Percentiles rank a stretch among this genome's conserved stretches.
Evolutionary conservation across 2,888 invertebrate species (phyloP).

Genomic region (Sphecodes monilicornis): DNA sequence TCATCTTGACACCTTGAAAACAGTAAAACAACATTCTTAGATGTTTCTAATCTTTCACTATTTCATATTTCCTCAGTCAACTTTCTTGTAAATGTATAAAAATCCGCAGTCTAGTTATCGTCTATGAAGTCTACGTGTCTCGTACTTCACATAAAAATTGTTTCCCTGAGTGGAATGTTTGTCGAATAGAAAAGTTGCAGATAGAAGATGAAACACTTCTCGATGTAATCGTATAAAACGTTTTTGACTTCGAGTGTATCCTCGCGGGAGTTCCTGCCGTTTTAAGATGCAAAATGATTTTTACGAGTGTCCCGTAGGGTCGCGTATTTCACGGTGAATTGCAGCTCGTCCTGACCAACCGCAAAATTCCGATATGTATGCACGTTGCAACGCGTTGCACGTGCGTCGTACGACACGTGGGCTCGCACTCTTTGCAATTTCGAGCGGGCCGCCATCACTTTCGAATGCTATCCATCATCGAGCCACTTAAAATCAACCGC

Average conservation of each 20-base stretch:
- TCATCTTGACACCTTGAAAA: too few species aligned
- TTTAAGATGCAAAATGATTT: slow-evolving; percentile 2
- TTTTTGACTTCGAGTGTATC: background rate
- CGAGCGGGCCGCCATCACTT: slow-evolving; percentile 17
- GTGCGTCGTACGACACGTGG: slow-evolving; percentile 42
- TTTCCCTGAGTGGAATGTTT: too few species aligned
- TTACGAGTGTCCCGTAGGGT: slow-evolving; percentile 31
- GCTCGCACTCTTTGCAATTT: background rate
- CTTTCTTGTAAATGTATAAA: too few species aligned
- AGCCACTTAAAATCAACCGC: background rate
- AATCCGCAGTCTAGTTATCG: too few species aligned
- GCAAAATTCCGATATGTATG: slow-evolving; percentile 44
- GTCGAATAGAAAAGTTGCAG: background rate
- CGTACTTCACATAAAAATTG: too few species aligned
- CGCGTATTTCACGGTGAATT: slow-evolving; percentile 59
- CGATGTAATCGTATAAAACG: background rate
- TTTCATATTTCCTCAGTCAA: too few species aligned
- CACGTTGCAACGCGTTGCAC: background rate
- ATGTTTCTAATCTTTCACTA: too few species aligned
- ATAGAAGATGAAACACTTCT: background rate
- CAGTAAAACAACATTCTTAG: too few species aligned
- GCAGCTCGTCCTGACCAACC: slow-evolving; percentile 56
- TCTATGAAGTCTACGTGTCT: too few species aligned
- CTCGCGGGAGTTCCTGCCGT: background rate
- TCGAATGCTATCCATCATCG: background rate